A percentile compares a stretch with the other conserved stretches of the same genome.
Conservation (phyloP, 1,140 invertebrate genomes). For the Caerostris extrusa region DNA sequence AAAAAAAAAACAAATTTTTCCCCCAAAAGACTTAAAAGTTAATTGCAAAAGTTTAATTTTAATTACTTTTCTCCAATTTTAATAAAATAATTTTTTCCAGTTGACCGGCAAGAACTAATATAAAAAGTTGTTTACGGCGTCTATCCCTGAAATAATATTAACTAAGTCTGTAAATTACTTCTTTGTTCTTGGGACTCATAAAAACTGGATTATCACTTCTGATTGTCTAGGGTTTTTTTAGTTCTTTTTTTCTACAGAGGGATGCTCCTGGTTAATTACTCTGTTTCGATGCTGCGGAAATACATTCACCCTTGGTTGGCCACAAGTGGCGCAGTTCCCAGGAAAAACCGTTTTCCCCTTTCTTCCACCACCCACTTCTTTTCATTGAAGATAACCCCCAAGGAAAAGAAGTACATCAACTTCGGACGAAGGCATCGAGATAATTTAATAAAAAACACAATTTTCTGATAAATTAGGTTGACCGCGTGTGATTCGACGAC, state of each 20-base stretch:
- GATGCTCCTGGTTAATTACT: conserved; percentile 52
- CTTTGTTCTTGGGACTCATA: background rate
- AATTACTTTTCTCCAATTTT: background rate
- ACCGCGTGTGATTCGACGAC: conserved; percentile 18
- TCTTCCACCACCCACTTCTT: background rate
- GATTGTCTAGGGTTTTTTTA: background rate
- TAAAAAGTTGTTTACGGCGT: background rate
- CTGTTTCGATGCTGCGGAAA: conserved; percentile 36
- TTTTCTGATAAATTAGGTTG: conserved; percentile 62
- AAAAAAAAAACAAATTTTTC: no score
- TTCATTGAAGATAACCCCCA: conserved; percentile 31
- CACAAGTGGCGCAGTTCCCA: conserved; percentile 64
- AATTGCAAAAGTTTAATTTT: background rate
- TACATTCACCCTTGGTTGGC: conserved; percentile 55
- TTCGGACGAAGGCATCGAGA: conserved; percentile 26
- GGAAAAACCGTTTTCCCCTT: conserved; percentile 2
- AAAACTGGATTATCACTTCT: conserved; percentile 49
- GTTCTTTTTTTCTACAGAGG: conserved; percentile 50
- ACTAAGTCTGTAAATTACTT: background rate
- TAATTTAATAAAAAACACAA: conserved; percentile 72
- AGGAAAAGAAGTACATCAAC: conserved; percentile 63
- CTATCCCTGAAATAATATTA: background rate
- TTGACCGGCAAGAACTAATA: background rate
- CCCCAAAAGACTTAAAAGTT: background rate
- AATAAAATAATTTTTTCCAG: background rate